Base-by-base conservation (phyloP, 2,797 vertebrate genomes). In the Euthynnus affinis region DNA sequence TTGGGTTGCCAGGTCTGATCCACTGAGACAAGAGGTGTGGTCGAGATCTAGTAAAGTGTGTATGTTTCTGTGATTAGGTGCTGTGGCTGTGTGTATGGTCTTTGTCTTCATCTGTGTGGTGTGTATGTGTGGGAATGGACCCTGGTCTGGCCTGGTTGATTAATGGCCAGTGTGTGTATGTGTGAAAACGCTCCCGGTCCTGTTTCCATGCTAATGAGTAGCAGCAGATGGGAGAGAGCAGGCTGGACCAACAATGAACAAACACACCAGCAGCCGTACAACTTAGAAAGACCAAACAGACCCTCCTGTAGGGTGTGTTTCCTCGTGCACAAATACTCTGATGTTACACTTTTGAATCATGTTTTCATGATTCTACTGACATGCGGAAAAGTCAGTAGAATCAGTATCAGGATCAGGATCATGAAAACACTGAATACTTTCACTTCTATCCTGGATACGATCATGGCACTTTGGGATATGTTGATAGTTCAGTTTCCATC, bases 161-260 rank as follows among this genome's bases (percentile, higher is more conserved):
- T 94, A 94, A 94, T 93, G 92, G 93, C 92, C 84, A 92, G 88
- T 92, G 92, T 93, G 91, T 92, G 92, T 92, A 93, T 93, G 93
- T 92, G 93, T 93, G 93, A 94, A 93, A 94, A 92, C 60, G 77
- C 90, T 92, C 87, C 74, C 17, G 78, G 92, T 91, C 92, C 93
- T 92, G 92, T 94, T 93, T 93, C 93, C 91, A 94, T 94, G 93
- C 93, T 93, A 94, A 94, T 94, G 93, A 93, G 92, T 59, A 82
- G 87, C 84, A 63, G 91, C 93, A 94, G 93, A 94, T 94, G 93
- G 93, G 92, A 91, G 89, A 91, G 92, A 94, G 90, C 87, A 90
- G 91, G 87, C 80, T 17, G 74, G 74, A 82, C 75, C 90, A 92
- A 94, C 93, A 94, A 93, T 93, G 92, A 93, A 91, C 91, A 93